Base-by-base conservation (phyloP, 1,140 invertebrate genomes). In the Drosophila yakuba region DNA sequence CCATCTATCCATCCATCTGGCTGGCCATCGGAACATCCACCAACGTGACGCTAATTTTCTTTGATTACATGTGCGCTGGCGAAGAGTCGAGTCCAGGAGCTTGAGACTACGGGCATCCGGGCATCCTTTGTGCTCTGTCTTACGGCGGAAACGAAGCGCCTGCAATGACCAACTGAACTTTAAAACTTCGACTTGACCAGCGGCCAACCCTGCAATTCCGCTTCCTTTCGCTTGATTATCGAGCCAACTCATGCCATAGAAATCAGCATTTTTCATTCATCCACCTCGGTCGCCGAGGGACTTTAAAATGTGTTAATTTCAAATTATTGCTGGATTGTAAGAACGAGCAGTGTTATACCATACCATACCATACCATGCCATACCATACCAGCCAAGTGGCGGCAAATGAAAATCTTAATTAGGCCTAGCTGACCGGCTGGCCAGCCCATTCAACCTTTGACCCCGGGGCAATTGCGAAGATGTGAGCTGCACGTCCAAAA, bases 91-190 rank as follows among this genome's bases (percentile, higher is more conserved):
- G 41, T 36, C 41, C 47, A 20, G 45, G 55, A 73, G 79, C 71
- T 69, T 59, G 77, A 73, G 61, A 73, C 67, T 47, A 60, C 28
- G 71, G 52, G 44, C 32, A 50, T 57, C 54, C 59, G 36, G 48
- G 58, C 74, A 79, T 83, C 83, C 79, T 88, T 88, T 86, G 83
- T 86, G 83, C 69, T 60, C 25, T 73, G 75, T 88, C 82, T 88
- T 82, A 75, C 66, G 66, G 28, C 82, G 79, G 75, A 88, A 83
- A 58, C 57, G 67, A 77, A 52, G 55, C 48, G 73, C 74, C 67
- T 80, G 88, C 74, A 82, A 74, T 90, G 85, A 90, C 82, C 85
- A 90, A 90, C 74, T 90, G 81, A 90, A 90, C 85, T 90, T 91
- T 76, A 81, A 82, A 88, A 80, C 88, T 88, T 82, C 67, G 69